Evolutionary conservation across 2,797 vertebrate species (phyloP).

Genomic region (Malurus leucopterus): DNA sequence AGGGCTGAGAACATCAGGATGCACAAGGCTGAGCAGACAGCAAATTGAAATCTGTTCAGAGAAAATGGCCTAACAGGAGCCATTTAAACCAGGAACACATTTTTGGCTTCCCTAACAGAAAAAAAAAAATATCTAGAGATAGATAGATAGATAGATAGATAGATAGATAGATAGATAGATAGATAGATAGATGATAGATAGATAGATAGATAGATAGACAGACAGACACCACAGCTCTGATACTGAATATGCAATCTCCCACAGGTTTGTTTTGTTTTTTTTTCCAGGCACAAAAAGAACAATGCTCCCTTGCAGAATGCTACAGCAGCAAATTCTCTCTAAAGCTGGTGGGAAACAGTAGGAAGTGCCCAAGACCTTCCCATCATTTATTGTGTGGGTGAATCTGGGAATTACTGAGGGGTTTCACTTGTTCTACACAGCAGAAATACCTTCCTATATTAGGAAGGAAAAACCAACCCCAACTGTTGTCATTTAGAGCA

Average conservation of each 20-base stretch:
- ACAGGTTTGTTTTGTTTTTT: neutral
- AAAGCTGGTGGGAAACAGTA: rapidly evolving
- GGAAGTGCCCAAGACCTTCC: neutral
- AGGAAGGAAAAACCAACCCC: neutral
- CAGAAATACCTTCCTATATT: neutral
- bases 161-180: too few relatives aligned
- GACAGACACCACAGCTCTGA: neutral
- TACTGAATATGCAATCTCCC: neutral
- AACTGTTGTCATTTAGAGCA: neutral
- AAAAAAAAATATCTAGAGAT: too few relatives aligned
- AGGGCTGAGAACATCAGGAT: neutral
- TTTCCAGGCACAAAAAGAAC: neutral
- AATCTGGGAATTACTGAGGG: neutral
- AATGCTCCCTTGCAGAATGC: rapidly evolving
- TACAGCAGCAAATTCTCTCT: neutral
- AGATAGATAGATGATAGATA: too few relatives aligned
- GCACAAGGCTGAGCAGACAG: neutral
- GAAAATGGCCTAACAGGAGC: neutral
- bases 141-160: too few relatives aligned
- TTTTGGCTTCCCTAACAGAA: neutral
- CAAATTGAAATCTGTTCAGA: neutral
- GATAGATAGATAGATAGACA: too few relatives aligned
- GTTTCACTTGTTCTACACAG: neutral
- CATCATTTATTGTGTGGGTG: neutral
- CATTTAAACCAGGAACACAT: neutral